phyloP scores from a whole-genome alignment of 2,797 vertebrate genomes.

The Hephaestus fuliginosus region DNA sequence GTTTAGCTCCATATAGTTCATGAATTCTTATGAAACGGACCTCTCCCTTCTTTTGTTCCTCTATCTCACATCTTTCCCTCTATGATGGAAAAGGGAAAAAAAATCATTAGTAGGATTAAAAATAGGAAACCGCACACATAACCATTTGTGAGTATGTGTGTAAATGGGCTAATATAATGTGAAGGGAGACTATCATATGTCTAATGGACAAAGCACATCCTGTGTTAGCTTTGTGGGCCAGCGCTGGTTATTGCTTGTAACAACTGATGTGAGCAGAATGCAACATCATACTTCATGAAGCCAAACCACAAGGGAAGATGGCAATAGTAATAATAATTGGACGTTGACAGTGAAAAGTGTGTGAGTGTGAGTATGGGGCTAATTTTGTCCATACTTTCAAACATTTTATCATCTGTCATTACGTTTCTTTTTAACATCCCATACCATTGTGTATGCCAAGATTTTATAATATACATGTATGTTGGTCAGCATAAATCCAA shows the following conservation, averaged over 20 bases:
- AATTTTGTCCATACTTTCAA: slow-evolving; percentile 25
- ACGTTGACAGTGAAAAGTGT: slow-evolving; percentile 27
- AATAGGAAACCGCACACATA: slow-evolving; percentile 37
- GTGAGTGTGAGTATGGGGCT: neutral
- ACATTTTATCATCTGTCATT: slow-evolving; percentile 37
- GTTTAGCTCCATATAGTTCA: slow-evolving; percentile 17
- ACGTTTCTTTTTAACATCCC: slow-evolving; percentile 7
- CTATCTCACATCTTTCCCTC: slow-evolving; percentile 20
- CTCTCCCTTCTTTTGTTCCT: neutral
- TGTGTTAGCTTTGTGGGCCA: slow-evolving; percentile 64
- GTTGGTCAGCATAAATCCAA: slow-evolving; percentile 10
- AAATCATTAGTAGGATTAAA: slow-evolving; percentile 24
- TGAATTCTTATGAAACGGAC: slow-evolving; percentile 8
- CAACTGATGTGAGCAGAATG: slow-evolving; percentile 52
- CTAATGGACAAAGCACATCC: slow-evolving; percentile 54
- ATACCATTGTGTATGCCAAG: neutral
- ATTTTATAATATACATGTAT: neutral
- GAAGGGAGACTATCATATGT: slow-evolving; percentile 38
- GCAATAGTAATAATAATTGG: slow-evolving; percentile 46
- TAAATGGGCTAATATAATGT: slow-evolving; percentile 63
- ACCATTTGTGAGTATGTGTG: slow-evolving; percentile 25
- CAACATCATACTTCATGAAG: slow-evolving; percentile 52
- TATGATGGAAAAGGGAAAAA: slow-evolving; percentile 8
- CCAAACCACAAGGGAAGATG: slow-evolving; percentile 37
- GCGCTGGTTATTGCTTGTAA: slow-evolving; percentile 62